Evolutionary conservation across 2,888 invertebrate genomes (phyloP).

Genomic region (Pecten maximus): DNA sequence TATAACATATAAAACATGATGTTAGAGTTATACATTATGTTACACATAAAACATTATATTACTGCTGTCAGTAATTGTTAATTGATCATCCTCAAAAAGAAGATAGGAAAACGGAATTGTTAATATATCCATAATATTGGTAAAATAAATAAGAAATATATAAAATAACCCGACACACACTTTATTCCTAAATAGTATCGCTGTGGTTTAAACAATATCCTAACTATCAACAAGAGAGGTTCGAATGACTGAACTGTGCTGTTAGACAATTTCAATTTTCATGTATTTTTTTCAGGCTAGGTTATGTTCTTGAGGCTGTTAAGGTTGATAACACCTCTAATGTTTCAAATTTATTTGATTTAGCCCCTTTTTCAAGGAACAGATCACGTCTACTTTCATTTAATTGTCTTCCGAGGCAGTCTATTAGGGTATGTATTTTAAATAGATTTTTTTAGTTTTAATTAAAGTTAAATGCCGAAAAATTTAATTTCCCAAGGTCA

Average conservation of each 20-base stretch:
- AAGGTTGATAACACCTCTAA: background rate
- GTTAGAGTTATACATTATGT: too few relatives aligned
- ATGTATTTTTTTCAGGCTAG: background rate
- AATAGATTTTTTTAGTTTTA: background rate
- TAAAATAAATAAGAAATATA: too few relatives aligned
- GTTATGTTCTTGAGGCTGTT: background rate
- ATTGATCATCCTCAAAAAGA: too few relatives aligned
- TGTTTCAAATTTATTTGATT: background rate
- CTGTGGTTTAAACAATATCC: background rate
- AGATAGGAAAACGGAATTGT: too few relatives aligned
- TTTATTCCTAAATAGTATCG: too few relatives aligned
- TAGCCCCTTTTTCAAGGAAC: background rate
- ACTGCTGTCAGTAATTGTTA: too few relatives aligned
- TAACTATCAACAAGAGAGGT: background rate
- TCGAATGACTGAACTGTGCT: background rate
- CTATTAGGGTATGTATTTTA: background rate
- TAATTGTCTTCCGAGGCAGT: background rate
- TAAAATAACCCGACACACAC: too few relatives aligned
- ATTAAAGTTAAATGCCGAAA: background rate
- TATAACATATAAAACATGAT: too few relatives aligned
- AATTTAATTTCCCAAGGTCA: constrained; percentile 25
- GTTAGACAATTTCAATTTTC: background rate
- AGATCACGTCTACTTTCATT: background rate
- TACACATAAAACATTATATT: too few relatives aligned
- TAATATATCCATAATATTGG: too few relatives aligned